Evolutionary conservation across 64 coral and sea anemone species (phyloP).

Genomic region (Stichodactyla mertensii): DNA sequence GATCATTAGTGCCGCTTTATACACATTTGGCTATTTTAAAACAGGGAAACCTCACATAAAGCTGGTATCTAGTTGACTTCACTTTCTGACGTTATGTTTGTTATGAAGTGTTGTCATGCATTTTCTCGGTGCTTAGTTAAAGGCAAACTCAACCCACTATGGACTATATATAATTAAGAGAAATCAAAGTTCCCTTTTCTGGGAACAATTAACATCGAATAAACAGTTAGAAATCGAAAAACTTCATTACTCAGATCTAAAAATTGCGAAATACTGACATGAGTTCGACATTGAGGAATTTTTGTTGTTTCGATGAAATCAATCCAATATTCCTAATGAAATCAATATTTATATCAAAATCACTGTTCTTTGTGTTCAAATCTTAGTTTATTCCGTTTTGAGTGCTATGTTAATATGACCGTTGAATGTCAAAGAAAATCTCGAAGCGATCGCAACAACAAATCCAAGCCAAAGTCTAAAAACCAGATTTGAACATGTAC

Average conservation of each 20-base stretch:
- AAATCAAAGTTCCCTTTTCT: not conserved
- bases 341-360: not conserved
- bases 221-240: not conserved
- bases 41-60: not conserved
- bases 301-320: not conserved
- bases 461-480: not conserved
- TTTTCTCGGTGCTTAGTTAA: slow-evolving; percentile 3
- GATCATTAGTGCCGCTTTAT: not conserved
- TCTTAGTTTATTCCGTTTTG: not conserved
- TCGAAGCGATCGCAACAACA: not conserved
- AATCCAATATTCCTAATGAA: not conserved
- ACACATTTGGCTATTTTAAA: not conserved
- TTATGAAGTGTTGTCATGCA: slow-evolving; percentile 20
- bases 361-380: not conserved
- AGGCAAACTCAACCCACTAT: not conserved
- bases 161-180: not conserved
- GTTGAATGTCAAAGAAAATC: not conserved
- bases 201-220: not conserved
- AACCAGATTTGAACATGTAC: not conserved
- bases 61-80: not conserved
- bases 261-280: not conserved
- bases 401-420: not conserved
- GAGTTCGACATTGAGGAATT: not conserved
- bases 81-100: slow-evolving; percentile 17
- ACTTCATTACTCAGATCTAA: not conserved